These are phyloP conservation scores for Molanna angustata DNA, from an alignment of 2,888 invertebrate species.

Conservation along the genomic window DNA sequence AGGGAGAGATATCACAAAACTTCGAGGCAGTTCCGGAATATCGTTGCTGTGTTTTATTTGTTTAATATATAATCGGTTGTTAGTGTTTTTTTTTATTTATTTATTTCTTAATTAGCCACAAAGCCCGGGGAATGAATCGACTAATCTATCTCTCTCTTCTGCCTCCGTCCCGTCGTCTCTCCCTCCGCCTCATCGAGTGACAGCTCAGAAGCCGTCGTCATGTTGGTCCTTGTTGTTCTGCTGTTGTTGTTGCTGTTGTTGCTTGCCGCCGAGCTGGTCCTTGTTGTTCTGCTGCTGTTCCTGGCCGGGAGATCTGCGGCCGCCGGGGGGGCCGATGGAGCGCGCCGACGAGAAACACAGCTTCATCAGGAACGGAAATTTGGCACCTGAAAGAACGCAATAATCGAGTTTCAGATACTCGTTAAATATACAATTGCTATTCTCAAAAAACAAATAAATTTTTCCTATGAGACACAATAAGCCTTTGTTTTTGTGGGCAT, in stretches of 20 bases:
- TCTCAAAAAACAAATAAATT: no score
- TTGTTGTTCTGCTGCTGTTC: conserved; percentile 16
- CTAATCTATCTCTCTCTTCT: no score
- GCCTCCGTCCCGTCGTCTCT: no score
- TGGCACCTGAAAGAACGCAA: conserved; percentile 84
- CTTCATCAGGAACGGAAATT: conserved; percentile 98
- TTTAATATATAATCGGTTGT: no score
- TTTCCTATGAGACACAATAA: no score
- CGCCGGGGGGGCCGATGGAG: conserved; percentile 45
- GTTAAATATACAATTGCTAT: no score
- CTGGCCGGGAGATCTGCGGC: conserved; percentile 21
- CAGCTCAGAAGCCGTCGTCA: conserved; percentile 8
- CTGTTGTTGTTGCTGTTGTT: conserved; percentile 9
- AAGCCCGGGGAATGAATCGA: conserved; percentile 7
- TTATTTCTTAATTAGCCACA: not conserved
- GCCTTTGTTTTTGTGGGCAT: no score
- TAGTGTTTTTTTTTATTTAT: no score
- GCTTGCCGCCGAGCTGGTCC: conserved; percentile 7
- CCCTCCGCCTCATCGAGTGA: not conserved
- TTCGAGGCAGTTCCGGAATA: no score
- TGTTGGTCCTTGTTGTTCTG: conserved; percentile 15
- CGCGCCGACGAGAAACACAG: conserved; percentile 88
- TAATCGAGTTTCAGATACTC: no score
- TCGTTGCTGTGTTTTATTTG: no score
- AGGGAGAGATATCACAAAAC: no score